A percentile compares a stretch with the other conserved stretches of the same genome.
phyloP scores from a whole-genome alignment of 1,140 invertebrate genomes.

The Drosophila nikananu region DNA sequence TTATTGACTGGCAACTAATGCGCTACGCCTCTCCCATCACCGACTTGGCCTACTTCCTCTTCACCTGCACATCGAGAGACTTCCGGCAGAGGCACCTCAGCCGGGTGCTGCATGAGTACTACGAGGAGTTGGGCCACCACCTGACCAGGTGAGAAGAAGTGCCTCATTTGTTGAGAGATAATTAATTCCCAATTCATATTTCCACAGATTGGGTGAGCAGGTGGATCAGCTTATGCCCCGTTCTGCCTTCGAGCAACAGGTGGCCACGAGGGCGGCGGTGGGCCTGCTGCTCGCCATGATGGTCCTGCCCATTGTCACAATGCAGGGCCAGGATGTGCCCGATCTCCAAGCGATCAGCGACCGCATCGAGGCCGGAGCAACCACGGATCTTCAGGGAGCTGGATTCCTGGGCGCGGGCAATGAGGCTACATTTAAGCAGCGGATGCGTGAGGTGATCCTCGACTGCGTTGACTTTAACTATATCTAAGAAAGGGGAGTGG shows the following conservation, averaged over 20 bases:
- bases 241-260: conserved; percentile 81
- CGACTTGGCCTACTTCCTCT: conserved; percentile 88
- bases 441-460: conserved; percentile 68
- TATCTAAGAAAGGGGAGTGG: conserved; percentile 43
- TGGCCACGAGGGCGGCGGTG: conserved; percentile 75
- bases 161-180: too few relatives aligned
- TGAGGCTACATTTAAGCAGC: conserved; percentile 43
- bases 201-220: conserved; percentile 79
- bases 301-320: conserved; percentile 78
- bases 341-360: conserved; percentile 62
- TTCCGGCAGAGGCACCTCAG: conserved; percentile 86
- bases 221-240: conserved; percentile 86
- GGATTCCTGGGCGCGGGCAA: conserved; percentile 62
- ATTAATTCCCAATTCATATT: not conserved
- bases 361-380: conserved; percentile 48
- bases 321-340: conserved; percentile 63
- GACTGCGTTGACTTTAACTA: conserved; percentile 61
- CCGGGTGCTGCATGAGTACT: conserved; percentile 86
- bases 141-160: conserved; percentile 46
- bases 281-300: conserved; percentile 82
- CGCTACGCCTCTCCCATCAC: conserved; percentile 87
- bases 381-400: conserved; percentile 52
- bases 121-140: conserved; percentile 85
- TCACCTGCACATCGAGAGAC: conserved; percentile 86
- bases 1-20: conserved; percentile 87